These are phyloP conservation scores for Cavia porcellus DNA, from an alignment of 2,113 vertebrate species.

Conservation along the genomic window DNA sequence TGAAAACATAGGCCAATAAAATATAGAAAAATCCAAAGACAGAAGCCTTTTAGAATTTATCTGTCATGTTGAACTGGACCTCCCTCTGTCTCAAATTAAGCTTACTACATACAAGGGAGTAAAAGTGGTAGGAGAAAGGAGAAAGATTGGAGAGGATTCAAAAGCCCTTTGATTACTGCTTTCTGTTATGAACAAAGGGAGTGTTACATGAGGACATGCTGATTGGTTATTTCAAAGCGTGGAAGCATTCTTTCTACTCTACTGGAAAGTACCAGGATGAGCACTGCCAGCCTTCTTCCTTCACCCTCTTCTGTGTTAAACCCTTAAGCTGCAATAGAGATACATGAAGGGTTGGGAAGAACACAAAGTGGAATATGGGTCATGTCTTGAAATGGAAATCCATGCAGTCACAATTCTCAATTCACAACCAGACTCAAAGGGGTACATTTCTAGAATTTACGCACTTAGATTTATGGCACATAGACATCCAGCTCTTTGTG, in stretches of 20 bases:
- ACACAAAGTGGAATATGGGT: not conserved
- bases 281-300: not conserved
- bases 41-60: not conserved
- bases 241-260: not conserved
- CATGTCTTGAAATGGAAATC: not conserved
- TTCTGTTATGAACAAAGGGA: not conserved
- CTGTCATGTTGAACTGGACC: not conserved
- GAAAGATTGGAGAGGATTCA: not conserved
- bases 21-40: not conserved
- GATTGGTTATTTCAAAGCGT: not conserved
- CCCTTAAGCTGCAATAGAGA: not conserved
- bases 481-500: not conserved
- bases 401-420: not conserved
- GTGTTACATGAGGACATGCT: not conserved
- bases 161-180: not conserved
- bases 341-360: not conserved
- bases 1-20: not conserved
- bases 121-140: not conserved
- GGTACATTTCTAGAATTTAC: not conserved
- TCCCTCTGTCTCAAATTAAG: conserved; percentile 11
- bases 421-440: not conserved
- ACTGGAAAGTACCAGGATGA: not conserved
- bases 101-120: not conserved
- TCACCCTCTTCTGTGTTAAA: not conserved
- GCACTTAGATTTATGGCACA: not conserved